Evolutionary conservation across 2,113 vertebrate genomes (phyloP), one percentile per base, ranked within the genome.

Genomic region (Trematomus loennbergii): DNA sequence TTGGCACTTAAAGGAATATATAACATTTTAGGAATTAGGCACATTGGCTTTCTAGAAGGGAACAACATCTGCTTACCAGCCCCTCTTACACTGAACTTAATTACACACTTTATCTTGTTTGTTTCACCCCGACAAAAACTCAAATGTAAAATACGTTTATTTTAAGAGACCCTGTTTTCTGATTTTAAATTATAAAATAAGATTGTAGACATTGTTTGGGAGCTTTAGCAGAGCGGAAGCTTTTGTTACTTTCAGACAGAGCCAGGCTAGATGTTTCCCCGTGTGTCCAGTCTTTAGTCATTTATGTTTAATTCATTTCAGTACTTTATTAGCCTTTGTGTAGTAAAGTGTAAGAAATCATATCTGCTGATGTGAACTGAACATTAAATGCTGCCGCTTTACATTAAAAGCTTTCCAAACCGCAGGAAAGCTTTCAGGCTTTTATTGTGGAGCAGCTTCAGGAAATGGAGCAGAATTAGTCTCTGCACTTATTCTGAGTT

Each of bases 341-440:
- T 54, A 10, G 20, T 33, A 9, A 17, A 18, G 22, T 57, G 12
- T 48, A 48, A 48, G 12, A 15, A 48, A 48, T 48, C 2, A n/a
- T 72, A 72, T 67, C 45, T 59, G 74, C 52, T 17, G 43, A 76
- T 25, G 70, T 29, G 68, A 52, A 65, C 50, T 60, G 46, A 20
- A 60, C 33, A 36, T 62, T 61, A 46, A 6, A 49, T 50, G 6
- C 62, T 46, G 46, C 70, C 55, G 43, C 66, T 64, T 36, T 18
- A n/a, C 22, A 36, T 78, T 45, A 25, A 80, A 68, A 64, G 58
- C 40, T 69, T 78, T 65, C 65, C 40, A 79, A 72, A 79, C 87
- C 84, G 68, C 82, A 81, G 59, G 15, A 70, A 85, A 53, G 64
- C 63, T 68, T 83, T 81, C 22, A 69, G 66, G 66, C 48, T 58